Base-by-base conservation (phyloP, 1,140 invertebrate genomes). In the Pararge aegeria region DNA sequence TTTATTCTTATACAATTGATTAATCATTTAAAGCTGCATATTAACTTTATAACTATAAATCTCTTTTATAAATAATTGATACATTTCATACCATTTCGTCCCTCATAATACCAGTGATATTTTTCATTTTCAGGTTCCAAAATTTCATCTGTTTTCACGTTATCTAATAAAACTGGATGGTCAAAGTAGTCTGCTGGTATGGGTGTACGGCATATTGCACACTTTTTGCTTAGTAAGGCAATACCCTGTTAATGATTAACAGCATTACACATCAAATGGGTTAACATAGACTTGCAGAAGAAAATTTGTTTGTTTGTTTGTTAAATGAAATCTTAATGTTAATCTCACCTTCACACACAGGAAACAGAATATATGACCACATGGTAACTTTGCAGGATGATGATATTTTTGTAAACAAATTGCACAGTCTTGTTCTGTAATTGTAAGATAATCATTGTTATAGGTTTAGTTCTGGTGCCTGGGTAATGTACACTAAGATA, bases 31-130 rank as follows among this genome's bases (percentile, higher is more conserved):
- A n/a, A n/a, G n/a, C n/a, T n/a, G n/a, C n/a, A n/a, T n/a, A n/a
- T n/a, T n/a, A 24, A 24, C 2, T 24, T 24, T 24, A 24, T 24
- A 24, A 24, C 24, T 24, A 24, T 24, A 10, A n/a, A n/a, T n/a
- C n/a, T n/a, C n/a, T n/a, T n/a, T n/a, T n/a, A n/a, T n/a, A n/a
- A n/a, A n/a, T n/a, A 57, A 30, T 40, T 27, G 10, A 24, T 49
- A 30, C 10, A 34, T 3, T 42, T 21, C 49, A 37, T 92, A 96
- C 96, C 96, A 92, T 97, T 97, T 75, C 95, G 90, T 18, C 97
- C 97, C 91, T 98, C 97, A 86, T 99, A 99, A 90, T 96, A 99
- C 97, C 97, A 99, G 70, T 97, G 95, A 78, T 95, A 97, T 9
- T 94, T 94, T 73, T 95, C 95, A 71, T 95, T 94, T 54, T 90